phyloP scores from a whole-genome alignment of 2,113 vertebrate species.

The Saccopteryx bilineata region DNA sequence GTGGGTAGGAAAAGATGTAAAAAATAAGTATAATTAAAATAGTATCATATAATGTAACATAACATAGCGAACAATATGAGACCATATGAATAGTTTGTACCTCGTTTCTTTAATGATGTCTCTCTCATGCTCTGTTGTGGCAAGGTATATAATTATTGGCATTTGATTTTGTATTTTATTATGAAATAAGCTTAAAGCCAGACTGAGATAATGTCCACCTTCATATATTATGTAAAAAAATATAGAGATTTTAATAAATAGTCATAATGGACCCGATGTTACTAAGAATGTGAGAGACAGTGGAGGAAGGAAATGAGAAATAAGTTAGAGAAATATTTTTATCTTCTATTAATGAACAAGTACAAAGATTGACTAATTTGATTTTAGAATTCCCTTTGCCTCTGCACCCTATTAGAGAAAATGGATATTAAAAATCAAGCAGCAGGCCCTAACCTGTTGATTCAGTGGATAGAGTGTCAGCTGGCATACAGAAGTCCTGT shows the following conservation, averaged over 20 bases:
- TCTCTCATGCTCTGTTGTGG: background rate
- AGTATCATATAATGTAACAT: background rate
- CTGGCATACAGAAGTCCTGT: no score
- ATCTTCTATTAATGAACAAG: background rate
- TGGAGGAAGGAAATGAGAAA: background rate
- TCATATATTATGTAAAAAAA: background rate
- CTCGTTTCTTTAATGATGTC: background rate
- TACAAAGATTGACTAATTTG: background rate
- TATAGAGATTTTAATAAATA: conserved; percentile 7
- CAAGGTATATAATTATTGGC: background rate
- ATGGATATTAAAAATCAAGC: background rate
- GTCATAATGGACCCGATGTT: background rate
- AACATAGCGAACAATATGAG: background rate
- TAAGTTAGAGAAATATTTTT: background rate
- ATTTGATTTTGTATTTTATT: conserved; percentile 6
- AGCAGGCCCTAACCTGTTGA: background rate
- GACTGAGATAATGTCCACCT: background rate
- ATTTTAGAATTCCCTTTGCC: background rate
- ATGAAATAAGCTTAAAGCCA: background rate
- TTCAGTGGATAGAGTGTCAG: no score
- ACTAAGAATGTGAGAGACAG: background rate
- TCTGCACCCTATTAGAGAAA: background rate
- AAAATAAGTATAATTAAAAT: background rate
- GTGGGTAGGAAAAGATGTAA: background rate
- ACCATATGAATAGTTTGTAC: background rate